phyloP scores from a whole-genome alignment of 1,140 invertebrate species.

The Drosophila mayri region DNA sequence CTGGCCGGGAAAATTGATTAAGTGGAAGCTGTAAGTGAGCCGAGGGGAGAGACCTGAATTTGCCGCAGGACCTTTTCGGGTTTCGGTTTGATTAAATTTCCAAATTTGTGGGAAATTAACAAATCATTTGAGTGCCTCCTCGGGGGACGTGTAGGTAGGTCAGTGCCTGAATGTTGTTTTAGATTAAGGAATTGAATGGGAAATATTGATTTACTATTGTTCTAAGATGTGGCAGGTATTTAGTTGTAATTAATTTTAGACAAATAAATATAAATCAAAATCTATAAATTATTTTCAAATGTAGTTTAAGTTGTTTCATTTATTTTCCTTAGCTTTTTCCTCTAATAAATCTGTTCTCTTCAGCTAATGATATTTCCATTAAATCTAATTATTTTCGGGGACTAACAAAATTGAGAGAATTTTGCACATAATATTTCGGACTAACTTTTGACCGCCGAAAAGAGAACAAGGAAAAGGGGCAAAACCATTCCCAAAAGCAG shows the following conservation, averaged over 20 bases:
- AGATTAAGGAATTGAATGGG: not conserved
- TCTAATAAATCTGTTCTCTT: not conserved
- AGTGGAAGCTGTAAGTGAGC: constrained; percentile 18
- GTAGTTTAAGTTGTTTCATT: no score
- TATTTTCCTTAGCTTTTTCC: not conserved
- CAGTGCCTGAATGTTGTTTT: constrained; percentile 6
- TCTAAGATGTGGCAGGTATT: not conserved
- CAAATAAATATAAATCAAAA: no score
- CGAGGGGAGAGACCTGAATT: not conserved
- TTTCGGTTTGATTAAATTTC: constrained; percentile 38
- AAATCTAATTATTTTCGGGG: constrained; percentile 28
- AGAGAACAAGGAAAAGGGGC: constrained; percentile 1
- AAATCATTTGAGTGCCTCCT: constrained; percentile 28
- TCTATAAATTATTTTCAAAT: not conserved
- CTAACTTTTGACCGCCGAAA: constrained; percentile 40
- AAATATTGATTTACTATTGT: not conserved
- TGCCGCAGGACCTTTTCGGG: constrained; percentile 4
- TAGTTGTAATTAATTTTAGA: not conserved
- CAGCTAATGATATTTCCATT: constrained; percentile 26
- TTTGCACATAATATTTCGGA: constrained; percentile 34
- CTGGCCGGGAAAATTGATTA: constrained; percentile 45
- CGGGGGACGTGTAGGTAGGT: constrained; percentile 1
- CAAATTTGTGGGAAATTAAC: constrained; percentile 27
- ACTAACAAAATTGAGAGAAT: constrained; percentile 10
- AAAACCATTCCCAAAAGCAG: constrained; percentile 31